These are phyloP conservation scores for Anagyrus pseudococci DNA, from an alignment of 2,888 invertebrate genomes.

Conservation along the genomic window DNA sequence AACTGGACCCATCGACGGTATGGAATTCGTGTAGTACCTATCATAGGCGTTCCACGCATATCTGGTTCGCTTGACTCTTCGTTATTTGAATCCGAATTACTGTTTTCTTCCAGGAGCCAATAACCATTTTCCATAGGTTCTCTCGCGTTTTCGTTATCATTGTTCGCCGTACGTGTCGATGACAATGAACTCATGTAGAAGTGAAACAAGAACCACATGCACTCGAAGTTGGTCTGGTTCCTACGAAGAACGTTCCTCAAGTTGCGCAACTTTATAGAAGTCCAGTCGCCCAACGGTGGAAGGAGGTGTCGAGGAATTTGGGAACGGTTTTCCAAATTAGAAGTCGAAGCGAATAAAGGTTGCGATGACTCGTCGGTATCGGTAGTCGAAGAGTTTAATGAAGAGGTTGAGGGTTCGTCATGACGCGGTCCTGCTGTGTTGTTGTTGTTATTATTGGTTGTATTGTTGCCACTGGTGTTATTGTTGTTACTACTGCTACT, in stretches of 20 bases:
- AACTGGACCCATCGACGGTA: constrained; percentile 55
- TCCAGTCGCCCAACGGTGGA: too few relatives aligned
- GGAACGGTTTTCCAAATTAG: too few relatives aligned
- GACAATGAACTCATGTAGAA: constrained; percentile 9
- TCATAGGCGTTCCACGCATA: too few relatives aligned
- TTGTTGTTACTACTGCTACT: too few relatives aligned
- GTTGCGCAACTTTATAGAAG: not conserved
- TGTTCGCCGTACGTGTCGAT: constrained; percentile 1
- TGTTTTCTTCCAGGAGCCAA: constrained; percentile 56
- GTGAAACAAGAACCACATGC: constrained; percentile 20
- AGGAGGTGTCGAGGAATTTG: too few relatives aligned
- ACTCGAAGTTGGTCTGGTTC: constrained; percentile 19
- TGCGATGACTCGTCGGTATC: not conserved
- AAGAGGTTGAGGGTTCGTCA: constrained; percentile 12
- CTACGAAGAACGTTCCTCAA: not conserved
- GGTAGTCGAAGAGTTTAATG: not conserved
- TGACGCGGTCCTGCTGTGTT: not conserved
- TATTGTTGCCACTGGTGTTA: too few relatives aligned
- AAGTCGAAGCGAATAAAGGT: not conserved
- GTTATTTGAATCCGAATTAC: constrained; percentile 54
- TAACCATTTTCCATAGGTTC: constrained; percentile 56
- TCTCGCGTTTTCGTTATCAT: constrained; percentile 42
- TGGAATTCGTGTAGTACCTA: too few relatives aligned
- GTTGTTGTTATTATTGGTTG: not conserved
- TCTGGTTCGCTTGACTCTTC: constrained; percentile 48